Percentiles rank a stretch among this genome's conserved stretches.
phyloP scores from a whole-genome alignment of 2,888 invertebrate genomes.

The Nemurella pictetii region DNA sequence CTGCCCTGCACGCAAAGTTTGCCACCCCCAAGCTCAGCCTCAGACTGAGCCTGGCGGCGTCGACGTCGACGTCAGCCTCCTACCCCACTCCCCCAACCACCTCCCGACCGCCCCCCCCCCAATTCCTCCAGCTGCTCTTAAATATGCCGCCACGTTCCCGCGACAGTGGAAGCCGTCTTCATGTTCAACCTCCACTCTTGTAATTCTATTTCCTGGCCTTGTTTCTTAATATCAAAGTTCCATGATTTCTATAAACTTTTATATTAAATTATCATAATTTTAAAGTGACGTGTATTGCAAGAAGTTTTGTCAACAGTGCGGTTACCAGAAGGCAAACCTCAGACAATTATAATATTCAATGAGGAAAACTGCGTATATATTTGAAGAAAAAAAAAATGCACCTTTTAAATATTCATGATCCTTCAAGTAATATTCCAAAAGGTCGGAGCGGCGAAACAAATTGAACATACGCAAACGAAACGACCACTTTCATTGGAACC shows the following conservation, averaged over 20 bases:
- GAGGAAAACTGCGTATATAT: neutral
- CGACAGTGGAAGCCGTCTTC: neutral
- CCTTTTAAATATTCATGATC: neutral
- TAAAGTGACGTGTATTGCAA: neutral
- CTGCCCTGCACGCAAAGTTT: constrained; percentile 29
- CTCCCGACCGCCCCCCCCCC: neutral
- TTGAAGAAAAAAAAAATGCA: neutral
- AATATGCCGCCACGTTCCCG: constrained; percentile 23
- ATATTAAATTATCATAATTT: neutral
- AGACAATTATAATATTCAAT: neutral
- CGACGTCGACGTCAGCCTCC: too few relatives aligned
- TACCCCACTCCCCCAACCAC: neutral
- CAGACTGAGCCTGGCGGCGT: neutral
- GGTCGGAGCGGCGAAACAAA: neutral
- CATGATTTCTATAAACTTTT: neutral
- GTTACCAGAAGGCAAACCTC: neutral
- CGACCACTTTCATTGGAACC: too few relatives aligned
- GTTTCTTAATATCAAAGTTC: neutral
- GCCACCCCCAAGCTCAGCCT: constrained; percentile 4
- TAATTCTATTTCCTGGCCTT: constrained; percentile 14
- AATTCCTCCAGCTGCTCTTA: constrained; percentile 2
- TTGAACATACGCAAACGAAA: too few relatives aligned
- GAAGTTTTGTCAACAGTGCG: neutral
- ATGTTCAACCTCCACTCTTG: constrained; percentile 1
- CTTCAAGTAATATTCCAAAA: neutral